Percentiles rank a stretch among this genome's conserved stretches.
Conservation (phyloP, 2,797 vertebrate species). For the Steatocranus sp. region DNA sequence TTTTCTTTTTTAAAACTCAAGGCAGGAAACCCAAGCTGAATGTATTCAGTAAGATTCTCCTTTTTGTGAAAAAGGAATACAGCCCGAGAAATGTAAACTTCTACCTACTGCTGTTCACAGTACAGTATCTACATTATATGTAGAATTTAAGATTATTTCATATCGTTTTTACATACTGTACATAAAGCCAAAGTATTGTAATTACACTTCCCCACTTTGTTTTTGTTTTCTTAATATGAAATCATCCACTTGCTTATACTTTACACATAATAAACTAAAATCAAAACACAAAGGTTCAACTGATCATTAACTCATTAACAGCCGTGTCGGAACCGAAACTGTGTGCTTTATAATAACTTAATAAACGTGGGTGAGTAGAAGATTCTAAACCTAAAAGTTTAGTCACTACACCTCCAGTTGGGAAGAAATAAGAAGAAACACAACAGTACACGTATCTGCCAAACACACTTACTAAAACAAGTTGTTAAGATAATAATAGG, state of each 20-base stretch:
- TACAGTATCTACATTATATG: background rate
- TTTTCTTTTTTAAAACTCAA: background rate
- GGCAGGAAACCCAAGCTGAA: background rate
- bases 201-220: background rate
- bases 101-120: background rate
- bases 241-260: background rate
- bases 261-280: background rate
- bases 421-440: background rate
- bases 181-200: rapidly evolving
- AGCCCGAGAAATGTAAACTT: rapidly evolving
- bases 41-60: background rate
- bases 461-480: background rate
- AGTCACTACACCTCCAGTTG: background rate
- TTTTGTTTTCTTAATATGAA: background rate
- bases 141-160: background rate
- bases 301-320: background rate
- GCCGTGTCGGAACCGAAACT: background rate
- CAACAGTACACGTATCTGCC: rapidly evolving
- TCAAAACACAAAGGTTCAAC: background rate
- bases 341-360: background rate
- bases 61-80: background rate
- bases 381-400: background rate
- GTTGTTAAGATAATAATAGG: background rate
- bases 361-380: background rate
- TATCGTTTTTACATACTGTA: background rate